Evolutionary conservation across 2,888 invertebrate genomes (phyloP), one percentile per base, ranked within the genome.

Genomic region (Pelosia muscerda): DNA sequence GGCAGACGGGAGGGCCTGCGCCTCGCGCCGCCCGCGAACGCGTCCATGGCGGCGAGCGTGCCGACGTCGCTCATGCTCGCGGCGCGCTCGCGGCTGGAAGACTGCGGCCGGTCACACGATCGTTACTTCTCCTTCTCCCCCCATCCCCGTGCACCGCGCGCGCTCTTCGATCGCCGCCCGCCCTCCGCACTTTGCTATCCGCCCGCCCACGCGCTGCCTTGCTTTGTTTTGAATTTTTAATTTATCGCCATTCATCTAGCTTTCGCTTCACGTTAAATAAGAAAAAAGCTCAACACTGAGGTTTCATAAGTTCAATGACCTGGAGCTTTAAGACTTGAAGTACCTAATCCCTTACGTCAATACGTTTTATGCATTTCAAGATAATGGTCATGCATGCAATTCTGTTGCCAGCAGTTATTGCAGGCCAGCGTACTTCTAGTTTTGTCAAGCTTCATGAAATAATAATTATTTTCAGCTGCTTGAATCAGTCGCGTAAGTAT

Each of bases 211-310:
- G 85, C 88, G 85, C 84, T 84, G 84, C 81, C 84, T 85, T 84
- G 89, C 92, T 93, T 93, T 93, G 93, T 94, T 94, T 93, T 94
- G 89, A 92, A 93, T 94, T 92, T 93, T 94, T 94, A 93, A 94
- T 94, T 89, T 92, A 91, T 89, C 88, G 87, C 86, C 93, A 94
- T 94, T 94, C 94, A 93, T 91, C 87, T 87, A 88, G 84, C 85
- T 82, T 80, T 87, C 81, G 81, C 83, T 86, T 86, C 86, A 79
- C 84, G 84, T 83, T 85, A 80, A 86, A 84, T 85, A 81, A 84
- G 84, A 84, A 87, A 49, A 87, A 90, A 84, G 82, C 86, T 80
- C 85, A 82, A 76, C 83, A 77, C 82, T 83, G 25, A 80, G 77
- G 81, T 80, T 84, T 76, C n/a, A 75, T 66, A 80, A 69, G 81